Conservation (phyloP, 2,888 invertebrate genomes). For the Heliconius ethilla region DNA sequence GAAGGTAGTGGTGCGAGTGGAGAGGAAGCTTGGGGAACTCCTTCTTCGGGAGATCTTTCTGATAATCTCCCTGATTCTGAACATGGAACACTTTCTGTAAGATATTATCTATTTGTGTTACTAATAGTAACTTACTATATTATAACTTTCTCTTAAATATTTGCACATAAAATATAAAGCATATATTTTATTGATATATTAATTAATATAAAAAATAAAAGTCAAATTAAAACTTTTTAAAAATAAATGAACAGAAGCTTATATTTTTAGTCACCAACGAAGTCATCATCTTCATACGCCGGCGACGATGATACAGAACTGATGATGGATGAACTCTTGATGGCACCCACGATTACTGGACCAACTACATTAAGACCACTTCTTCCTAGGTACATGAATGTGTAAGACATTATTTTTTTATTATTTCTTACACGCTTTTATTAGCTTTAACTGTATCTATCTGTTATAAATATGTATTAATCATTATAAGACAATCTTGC, state of each 20-base stretch:
- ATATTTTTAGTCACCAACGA: constrained; percentile 82
- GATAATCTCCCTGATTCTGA: constrained; percentile 88
- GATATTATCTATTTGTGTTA: constrained; percentile 43
- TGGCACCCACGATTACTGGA: constrained; percentile 89
- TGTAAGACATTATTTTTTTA: not conserved
- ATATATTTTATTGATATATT: not conserved
- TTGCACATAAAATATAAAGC: not conserved
- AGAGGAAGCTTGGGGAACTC: constrained; percentile 94
- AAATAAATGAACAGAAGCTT: constrained; percentile 42
- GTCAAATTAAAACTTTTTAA: constrained; percentile 2
- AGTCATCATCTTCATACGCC: constrained; percentile 85
- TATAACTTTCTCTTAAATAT: not conserved
- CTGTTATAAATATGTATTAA: too few relatives aligned
- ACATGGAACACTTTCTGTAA: constrained; percentile 85
- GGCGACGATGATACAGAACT: constrained; percentile 89
- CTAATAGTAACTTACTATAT: not conserved
- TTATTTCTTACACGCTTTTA: not conserved
- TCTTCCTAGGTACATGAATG: constrained; percentile 81
- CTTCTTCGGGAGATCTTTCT: constrained; percentile 91
- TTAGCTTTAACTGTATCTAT: not conserved
- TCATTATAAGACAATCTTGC: too few relatives aligned
- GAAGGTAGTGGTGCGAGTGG: constrained; percentile 93
- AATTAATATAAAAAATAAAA: not conserved
- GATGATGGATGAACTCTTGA: constrained; percentile 90
- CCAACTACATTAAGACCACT: constrained; percentile 86